These are phyloP conservation scores for Orius laevigatus DNA, from an alignment of 1,140 invertebrate genomes.

Conservation along the genomic window DNA sequence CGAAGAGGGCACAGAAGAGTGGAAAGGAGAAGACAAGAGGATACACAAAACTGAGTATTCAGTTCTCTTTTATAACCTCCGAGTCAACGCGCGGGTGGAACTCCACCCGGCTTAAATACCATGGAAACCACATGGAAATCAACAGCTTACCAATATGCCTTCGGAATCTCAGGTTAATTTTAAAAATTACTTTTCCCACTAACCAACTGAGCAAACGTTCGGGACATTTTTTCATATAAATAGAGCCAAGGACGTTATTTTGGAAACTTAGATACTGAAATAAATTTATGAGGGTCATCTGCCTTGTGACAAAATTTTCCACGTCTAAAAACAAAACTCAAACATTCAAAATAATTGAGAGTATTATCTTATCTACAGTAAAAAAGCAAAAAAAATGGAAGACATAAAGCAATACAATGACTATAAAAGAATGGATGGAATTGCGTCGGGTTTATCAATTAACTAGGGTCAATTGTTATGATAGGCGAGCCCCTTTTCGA, in stretches of 20 bases:
- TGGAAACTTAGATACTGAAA: no score
- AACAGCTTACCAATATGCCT: neutral
- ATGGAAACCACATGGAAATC: neutral
- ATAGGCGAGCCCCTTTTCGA: neutral
- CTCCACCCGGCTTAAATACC: no score
- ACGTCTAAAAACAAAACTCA: neutral
- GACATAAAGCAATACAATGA: neutral
- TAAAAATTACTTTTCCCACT: no score
- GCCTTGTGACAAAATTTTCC: neutral
- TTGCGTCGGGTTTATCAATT: neutral
- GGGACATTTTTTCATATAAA: no score
- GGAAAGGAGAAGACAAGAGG: no score
- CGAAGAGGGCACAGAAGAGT: no score
- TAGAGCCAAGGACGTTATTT: no score
- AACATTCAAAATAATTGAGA: neutral
- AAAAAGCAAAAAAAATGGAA: neutral
- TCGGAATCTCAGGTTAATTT: conserved; percentile 3
- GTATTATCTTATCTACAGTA: no score
- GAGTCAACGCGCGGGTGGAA: no score
- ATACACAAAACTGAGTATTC: no score
- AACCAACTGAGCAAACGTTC: no score
- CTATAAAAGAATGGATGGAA: neutral
- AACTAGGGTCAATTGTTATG: neutral
- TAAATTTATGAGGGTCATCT: neutral
- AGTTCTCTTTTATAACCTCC: no score